These are phyloP conservation scores for Rhopilema esculentum DNA, from an alignment of 30 jellyfish, hydroid and myxozoan species.

Conservation along the genomic window DNA sequence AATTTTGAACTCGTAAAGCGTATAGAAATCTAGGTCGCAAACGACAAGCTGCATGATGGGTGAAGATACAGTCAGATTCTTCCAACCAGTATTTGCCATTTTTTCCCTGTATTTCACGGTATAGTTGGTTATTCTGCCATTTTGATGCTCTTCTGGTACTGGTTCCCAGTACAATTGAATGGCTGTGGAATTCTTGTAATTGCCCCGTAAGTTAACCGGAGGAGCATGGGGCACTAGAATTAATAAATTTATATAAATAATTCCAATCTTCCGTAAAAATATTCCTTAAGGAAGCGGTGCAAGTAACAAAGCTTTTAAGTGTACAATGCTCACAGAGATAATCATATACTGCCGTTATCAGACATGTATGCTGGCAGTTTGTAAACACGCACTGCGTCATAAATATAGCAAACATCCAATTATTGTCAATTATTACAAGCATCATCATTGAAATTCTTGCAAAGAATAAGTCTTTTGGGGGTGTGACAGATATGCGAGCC, in stretches of 20 bases:
- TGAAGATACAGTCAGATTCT: not conserved
- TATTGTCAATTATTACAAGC: too few species aligned
- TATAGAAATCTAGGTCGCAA: conserved; percentile 27
- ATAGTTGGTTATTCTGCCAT: conserved; percentile 40
- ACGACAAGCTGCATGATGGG: not conserved
- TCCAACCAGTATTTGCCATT: conserved; percentile 14
- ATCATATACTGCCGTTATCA: too few species aligned
- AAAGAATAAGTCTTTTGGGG: too few species aligned
- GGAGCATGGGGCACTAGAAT: conserved; percentile 38
- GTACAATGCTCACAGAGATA: too few species aligned
- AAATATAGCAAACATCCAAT: too few species aligned
- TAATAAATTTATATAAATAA: not conserved
- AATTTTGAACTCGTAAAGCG: conserved; percentile 33
- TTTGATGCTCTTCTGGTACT: conserved; percentile 28
- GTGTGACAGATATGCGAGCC: too few species aligned
- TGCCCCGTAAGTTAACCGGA: conserved; percentile 28
- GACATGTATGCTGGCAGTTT: too few species aligned
- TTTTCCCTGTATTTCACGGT: conserved; percentile 11
- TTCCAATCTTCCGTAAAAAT: too few species aligned
- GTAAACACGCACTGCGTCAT: too few species aligned
- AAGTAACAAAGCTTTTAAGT: too few species aligned
- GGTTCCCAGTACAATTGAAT: conserved; percentile 41
- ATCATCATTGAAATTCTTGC: too few species aligned
- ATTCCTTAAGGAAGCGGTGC: too few species aligned
- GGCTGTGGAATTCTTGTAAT: conserved; percentile 41